Evolutionary conservation across 2,113 vertebrate species (phyloP), one percentile per base, ranked within the genome.

Genomic region (Macaca mulatta): DNA sequence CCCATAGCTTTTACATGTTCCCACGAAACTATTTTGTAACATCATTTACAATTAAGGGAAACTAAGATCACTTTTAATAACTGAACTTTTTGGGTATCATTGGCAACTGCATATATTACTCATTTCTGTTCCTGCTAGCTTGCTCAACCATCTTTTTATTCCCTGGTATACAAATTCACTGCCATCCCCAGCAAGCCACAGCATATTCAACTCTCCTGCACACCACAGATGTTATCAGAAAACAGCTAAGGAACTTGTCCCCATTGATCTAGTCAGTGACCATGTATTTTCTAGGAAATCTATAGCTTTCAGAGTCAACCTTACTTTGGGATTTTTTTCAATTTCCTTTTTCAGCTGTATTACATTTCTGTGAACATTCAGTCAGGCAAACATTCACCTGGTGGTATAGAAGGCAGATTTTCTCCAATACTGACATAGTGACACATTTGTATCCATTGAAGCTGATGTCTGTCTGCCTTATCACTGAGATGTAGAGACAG

Each of bases 141-240:
- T 55, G 14, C 8, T 22, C 2, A 11, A 25, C 1, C 88, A 59
- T 30, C 16, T 14, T 83, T 82, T 22, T 40, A n/a, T 96, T 85
- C 27, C 20, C 48, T 69, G 14, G 3, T 43, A 1, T 8, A 16
- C 3, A 38, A 48, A 27, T 35, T 64, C 5, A 40, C 13, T 16
- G 0, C 17, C 17, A 27, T 74, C 10, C 13, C 8, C 13, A 22
- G 50, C 0, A 1, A 92, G 6, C 1, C 30, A 40, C 11, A 3
- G 23, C 20, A 50, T 25, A 38, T 0, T 38, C 8, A 70, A 12
- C 12, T 55, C 8, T 67, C 50, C 25, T 50, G 25, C 0, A 1
- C 1, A 64, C 14, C n/a, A 87, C 32, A 45, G 5, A 38, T 38
- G 22, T n/a, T 22, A 32, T 20, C 14, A 89, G 64, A 3, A 69